phyloP scores from a whole-genome alignment of 1,140 invertebrate species.

The Solenopsis fugax region DNA sequence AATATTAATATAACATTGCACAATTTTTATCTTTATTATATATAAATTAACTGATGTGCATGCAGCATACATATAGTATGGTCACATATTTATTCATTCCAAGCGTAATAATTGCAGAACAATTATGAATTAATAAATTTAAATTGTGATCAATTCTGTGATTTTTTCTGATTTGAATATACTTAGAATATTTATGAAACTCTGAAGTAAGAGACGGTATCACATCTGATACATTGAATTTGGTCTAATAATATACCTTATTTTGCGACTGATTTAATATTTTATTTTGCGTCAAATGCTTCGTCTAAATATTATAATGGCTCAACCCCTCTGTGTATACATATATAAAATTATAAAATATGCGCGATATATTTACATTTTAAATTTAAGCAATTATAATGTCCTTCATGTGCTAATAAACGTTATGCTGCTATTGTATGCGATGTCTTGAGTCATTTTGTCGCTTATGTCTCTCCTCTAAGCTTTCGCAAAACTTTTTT shows the following conservation, averaged over 20 bases:
- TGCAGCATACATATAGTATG: constrained; percentile 14
- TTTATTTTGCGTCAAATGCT: constrained; percentile 75
- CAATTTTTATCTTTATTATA: constrained; percentile 42
- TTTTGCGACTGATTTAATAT: constrained; percentile 67
- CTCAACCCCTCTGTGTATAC: constrained; percentile 64
- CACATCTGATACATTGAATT: constrained; percentile 54
- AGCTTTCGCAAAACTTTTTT: constrained; percentile 67
- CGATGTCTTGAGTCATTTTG: constrained; percentile 85
- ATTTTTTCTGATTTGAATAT: constrained; percentile 31
- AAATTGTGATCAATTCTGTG: constrained; percentile 46
- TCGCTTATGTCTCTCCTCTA: constrained; percentile 81
- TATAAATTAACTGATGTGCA: constrained; percentile 29
- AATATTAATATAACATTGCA: constrained; percentile 27
- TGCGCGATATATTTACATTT: constrained; percentile 75
- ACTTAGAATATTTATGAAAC: constrained; percentile 10
- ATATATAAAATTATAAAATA: constrained; percentile 74
- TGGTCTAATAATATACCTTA: constrained; percentile 55
- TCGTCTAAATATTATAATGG: constrained; percentile 75
- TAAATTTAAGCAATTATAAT: constrained; percentile 81
- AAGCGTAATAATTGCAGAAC: constrained; percentile 32
- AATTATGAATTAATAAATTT: constrained; percentile 36
- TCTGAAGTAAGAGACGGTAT: constrained; percentile 45
- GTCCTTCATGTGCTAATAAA: constrained; percentile 85
- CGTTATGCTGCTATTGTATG: constrained; percentile 85
- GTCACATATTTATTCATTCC: constrained; percentile 25